These are phyloP conservation scores for Lepidonotus clava DNA, from an alignment of 2,888 invertebrate genomes.

Conservation along the genomic window DNA sequence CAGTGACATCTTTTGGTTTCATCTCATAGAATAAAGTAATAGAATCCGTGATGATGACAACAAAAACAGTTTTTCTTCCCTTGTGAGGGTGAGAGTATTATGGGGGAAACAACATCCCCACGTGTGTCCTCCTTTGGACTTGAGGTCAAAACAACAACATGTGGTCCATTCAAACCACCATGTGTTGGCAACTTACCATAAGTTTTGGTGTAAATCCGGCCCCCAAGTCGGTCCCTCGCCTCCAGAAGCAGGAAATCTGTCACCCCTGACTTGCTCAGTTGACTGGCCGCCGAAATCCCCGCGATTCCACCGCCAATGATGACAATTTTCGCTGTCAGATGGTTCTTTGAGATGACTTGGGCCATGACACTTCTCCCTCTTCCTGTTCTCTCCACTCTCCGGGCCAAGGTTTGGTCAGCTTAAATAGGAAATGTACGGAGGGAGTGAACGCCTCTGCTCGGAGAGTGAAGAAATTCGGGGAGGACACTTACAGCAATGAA, in stretches of 20 bases:
- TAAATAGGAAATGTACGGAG: no score
- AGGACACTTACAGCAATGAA: not conserved
- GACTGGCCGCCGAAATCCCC: conserved; percentile 60
- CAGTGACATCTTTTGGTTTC: no score
- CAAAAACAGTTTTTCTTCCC: no score
- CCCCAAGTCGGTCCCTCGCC: conserved; percentile 59
- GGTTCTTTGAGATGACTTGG: not conserved
- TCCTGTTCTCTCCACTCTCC: not conserved
- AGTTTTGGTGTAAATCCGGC: conserved; percentile 58
- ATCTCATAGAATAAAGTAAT: no score
- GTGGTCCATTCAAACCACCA: not conserved
- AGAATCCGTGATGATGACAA: no score
- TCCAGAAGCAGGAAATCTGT: conserved; percentile 58
- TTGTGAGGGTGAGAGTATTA: no score
- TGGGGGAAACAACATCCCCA: no score
- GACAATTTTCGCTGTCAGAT: conserved; percentile 51
- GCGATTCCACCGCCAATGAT: conserved; percentile 61
- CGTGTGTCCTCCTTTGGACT: no score
- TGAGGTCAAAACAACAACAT: not conserved
- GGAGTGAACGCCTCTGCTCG: not conserved
- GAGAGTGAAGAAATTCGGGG: not conserved
- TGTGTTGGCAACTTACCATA: conserved; percentile 50
- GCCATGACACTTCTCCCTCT: not conserved
- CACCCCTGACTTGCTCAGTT: conserved; percentile 52
- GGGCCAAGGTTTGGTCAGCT: no score